Evolutionary conservation across 1,140 invertebrate species (phyloP), one percentile per base, ranked within the genome.

Genomic region (Drosophila takahashii): DNA sequence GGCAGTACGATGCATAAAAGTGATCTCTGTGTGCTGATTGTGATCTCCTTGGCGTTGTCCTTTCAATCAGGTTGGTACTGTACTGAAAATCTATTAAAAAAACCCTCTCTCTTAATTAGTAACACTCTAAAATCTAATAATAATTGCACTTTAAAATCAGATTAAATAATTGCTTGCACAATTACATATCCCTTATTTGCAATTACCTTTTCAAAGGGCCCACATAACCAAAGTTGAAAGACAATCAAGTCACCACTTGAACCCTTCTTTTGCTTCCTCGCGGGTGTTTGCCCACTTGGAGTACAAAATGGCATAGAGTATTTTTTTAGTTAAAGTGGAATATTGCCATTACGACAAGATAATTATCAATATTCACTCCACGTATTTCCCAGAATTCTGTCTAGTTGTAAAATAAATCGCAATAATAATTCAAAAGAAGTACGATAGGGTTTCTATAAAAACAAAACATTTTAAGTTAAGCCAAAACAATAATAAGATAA

Each of bases 51-150:
- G 56, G 51, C 47, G 4, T 41, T 52, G 13, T 81, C 45, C 53
- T 53, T 29, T 32, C 16, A 8, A n/a, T 62, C 70, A 86, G 83
- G 83, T 86, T 81, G 39, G 83, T 86, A 58, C 50, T 32, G 10
- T 15, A 29, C 6, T 8, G 0, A 10, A 18, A 3, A 37, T 36
- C n/a, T 53, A 0, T 16, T 1, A 34, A 16, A 15, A 27, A 13
- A 42, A 32, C 8, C 8, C n/a, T n/a, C 10, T n/a, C 1, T 26
- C 1, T 2, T n/a, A n/a, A n/a, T n/a, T n/a, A n/a, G 22, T 6
- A 39, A 6, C 16, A 26, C 9, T 18, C 22, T n/a, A 27, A 36
- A 26, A 34, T 26, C 27, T 16, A 29, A 15, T 29, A n/a, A 15
- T 9, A 37, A 27, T 18, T 36, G 10, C 10, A 2, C n/a, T 37